phyloP scores from a whole-genome alignment of 2,888 invertebrate genomes.

The Aricia artaxerxes region DNA sequence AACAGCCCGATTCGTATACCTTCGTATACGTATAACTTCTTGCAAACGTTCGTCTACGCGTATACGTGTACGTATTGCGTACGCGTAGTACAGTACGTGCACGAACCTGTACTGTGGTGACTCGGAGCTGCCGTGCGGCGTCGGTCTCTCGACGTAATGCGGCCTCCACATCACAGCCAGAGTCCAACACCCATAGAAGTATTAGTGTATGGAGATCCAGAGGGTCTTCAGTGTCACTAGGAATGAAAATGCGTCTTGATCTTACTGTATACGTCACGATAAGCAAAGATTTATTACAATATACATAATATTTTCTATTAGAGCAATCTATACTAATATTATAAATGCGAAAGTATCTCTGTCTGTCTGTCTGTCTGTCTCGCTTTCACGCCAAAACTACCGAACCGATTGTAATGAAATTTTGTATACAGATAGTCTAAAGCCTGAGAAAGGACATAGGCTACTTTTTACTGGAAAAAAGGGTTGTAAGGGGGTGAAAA shows the following conservation, averaged over 20 bases:
- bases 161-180: conserved; percentile 83
- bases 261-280: not conserved
- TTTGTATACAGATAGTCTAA: too few species aligned
- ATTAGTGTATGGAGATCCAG: conserved; percentile 85
- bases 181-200: conserved; percentile 87
- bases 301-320: too few species aligned
- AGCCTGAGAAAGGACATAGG: too few species aligned
- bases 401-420: too few species aligned
- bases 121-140: conserved; percentile 45
- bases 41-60: not conserved
- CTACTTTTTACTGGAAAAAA: too few species aligned
- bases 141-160: conserved; percentile 70
- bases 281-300: too few species aligned
- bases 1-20: too few species aligned
- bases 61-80: not conserved
- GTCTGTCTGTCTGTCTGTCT: too few species aligned
- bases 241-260: conserved; percentile 22
- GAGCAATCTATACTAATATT: too few species aligned
- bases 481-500: too few species aligned
- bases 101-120: conserved; percentile 43
- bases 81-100: not conserved
- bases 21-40: not conserved
- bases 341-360: too few species aligned
- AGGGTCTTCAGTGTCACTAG: conserved; percentile 50
- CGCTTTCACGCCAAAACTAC: too few species aligned